phyloP scores from a whole-genome alignment of 1,140 invertebrate genomes.

The Myzus persicae region DNA sequence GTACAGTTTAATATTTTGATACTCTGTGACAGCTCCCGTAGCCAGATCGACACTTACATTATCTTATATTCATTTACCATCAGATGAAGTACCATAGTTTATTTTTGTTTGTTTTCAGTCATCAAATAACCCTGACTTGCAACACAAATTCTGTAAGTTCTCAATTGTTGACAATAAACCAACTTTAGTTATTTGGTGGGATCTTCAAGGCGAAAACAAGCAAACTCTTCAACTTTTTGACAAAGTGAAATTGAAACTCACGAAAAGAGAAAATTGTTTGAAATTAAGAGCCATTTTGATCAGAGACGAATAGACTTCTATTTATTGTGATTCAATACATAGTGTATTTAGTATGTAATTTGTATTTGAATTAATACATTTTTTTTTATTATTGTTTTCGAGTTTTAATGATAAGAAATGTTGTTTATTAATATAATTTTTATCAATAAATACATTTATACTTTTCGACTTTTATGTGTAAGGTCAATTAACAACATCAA shows the following conservation, averaged over 20 bases:
- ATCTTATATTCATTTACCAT: not conserved
- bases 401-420: not conserved
- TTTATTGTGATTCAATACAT: not conserved
- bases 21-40: too few species aligned
- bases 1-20: too few species aligned
- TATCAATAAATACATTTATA: conserved; percentile 2
- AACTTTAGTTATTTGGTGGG: conserved; percentile 12
- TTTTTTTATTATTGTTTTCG: not conserved
- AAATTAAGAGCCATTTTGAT: conserved; percentile 35
- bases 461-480: not conserved
- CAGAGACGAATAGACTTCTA: not conserved
- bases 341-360: not conserved
- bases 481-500: not conserved
- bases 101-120: not conserved
- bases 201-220: not conserved
- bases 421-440: not conserved
- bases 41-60: too few species aligned
- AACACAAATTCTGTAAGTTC: not conserved
- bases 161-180: conserved; percentile 1
- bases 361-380: not conserved
- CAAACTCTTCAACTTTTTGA: conserved; percentile 26
- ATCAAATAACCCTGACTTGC: not conserved
- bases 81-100: not conserved
- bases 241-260: conserved; percentile 1
- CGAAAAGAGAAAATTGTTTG: not conserved